These are phyloP conservation scores for Zelleria hepariella DNA, from an alignment of 2,888 invertebrate genomes.

Conservation along the genomic window DNA sequence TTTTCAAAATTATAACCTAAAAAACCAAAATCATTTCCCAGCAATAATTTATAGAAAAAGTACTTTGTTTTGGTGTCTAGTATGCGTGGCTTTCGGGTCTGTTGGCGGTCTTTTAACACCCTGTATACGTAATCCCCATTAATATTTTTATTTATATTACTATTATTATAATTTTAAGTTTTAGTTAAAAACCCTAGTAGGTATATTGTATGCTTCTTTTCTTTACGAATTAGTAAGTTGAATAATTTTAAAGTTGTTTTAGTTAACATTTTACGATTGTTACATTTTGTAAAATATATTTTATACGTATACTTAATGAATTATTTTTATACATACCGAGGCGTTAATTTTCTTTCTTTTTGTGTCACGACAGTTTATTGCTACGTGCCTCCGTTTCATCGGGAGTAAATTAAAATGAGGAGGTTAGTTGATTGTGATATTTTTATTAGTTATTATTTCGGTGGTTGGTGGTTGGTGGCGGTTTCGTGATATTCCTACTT, in stretches of 20 bases:
- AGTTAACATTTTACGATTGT: background rate
- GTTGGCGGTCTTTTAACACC: too few species aligned
- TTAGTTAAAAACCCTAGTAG: background rate
- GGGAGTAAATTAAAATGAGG: background rate
- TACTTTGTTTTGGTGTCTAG: too few species aligned
- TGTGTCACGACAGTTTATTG: constrained; percentile 4
- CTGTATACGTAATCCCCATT: too few species aligned
- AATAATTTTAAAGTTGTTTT: background rate
- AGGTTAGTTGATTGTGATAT: constrained; percentile 4
- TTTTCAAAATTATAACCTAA: too few species aligned
- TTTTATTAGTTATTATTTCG: background rate
- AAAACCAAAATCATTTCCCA: too few species aligned
- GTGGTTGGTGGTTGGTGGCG: background rate
- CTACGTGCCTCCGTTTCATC: background rate
- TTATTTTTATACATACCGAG: too few species aligned
- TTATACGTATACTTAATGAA: too few species aligned
- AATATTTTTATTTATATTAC: too few species aligned
- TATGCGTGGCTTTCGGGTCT: too few species aligned
- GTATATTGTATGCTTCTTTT: background rate
- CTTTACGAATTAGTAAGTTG: background rate
- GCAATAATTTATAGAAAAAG: too few species aligned
- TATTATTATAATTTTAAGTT: too few species aligned
- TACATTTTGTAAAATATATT: background rate
- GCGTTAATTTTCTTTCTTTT: background rate
- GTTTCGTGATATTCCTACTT: background rate